These are phyloP conservation scores for Tragelaphus strepsiceros DNA, from an alignment of 2,113 vertebrate species.

Conservation along the genomic window DNA sequence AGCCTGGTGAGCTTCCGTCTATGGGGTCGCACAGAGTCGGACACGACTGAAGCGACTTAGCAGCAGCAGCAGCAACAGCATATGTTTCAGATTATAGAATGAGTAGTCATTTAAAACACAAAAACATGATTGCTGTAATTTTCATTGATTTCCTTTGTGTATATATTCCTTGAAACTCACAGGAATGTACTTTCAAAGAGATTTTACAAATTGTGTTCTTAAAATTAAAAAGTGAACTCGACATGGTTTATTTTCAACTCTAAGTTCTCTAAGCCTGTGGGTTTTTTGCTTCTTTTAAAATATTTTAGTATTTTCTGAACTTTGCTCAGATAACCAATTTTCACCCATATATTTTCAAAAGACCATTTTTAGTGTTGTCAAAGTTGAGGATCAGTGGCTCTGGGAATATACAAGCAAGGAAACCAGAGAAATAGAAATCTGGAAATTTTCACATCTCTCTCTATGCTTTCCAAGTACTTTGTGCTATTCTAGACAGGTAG, in stretches of 20 bases:
- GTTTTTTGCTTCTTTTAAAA: neutral
- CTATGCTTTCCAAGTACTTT: neutral
- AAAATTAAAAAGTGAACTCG: neutral
- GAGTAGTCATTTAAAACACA: neutral
- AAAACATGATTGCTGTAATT: neutral
- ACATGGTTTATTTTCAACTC: neutral
- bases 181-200: constrained; percentile 23
- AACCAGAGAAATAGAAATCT: neutral
- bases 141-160: neutral
- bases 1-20: no score
- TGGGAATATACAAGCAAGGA: neutral
- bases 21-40: no score
- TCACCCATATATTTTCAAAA: neutral
- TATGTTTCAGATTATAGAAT: neutral
- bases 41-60: no score
- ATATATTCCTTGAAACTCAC: neutral
- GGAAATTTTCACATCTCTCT: neutral
- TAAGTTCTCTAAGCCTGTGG: neutral
- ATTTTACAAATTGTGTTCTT: constrained; percentile 1
- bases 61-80: no score
- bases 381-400: neutral
- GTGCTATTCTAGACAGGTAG: neutral
- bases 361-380: neutral
- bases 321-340: neutral
- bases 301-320: neutral